Conservation (phyloP, 2,888 invertebrate genomes). For the Sisyra terminalis region DNA sequence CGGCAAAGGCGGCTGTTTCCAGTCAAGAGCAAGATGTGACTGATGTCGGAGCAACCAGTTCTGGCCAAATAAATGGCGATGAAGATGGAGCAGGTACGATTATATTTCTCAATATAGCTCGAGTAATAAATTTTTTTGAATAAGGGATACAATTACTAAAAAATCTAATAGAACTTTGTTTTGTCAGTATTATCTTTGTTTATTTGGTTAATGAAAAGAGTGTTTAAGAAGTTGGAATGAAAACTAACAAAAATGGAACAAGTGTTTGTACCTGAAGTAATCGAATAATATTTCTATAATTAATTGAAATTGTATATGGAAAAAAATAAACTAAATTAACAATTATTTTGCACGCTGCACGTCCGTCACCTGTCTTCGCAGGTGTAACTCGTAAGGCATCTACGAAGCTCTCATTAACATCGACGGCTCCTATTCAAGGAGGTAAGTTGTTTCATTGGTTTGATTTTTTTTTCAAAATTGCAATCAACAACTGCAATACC, state of each 20-base stretch:
- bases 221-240: no score
- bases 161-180: neutral
- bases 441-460: no score
- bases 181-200: neutral
- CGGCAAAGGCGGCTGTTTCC: slow-evolving; percentile 35
- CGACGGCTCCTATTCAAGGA: no score
- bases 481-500: no score
- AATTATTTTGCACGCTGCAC: slow-evolving; percentile 1
- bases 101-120: neutral
- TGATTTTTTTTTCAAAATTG: no score
- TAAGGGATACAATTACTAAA: neutral
- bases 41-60: slow-evolving; percentile 25
- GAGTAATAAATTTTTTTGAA: neutral
- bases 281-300: no score
- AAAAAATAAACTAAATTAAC: no score
- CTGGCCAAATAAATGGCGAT: slow-evolving; percentile 26
- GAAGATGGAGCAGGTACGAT: slow-evolving; percentile 38
- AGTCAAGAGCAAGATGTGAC: slow-evolving; percentile 37
- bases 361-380: no score
- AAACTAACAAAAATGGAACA: no score
- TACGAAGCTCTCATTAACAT: slow-evolving; percentile 8
- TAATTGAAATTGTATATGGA: no score
- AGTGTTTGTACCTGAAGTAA: no score
- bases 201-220: neutral
- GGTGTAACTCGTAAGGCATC: slow-evolving; percentile 11